A percentile compares a stretch with the other conserved stretches of the same genome.
Conservation (phyloP, 2,888 invertebrate genomes). For the Drosophila mimica region DNA sequence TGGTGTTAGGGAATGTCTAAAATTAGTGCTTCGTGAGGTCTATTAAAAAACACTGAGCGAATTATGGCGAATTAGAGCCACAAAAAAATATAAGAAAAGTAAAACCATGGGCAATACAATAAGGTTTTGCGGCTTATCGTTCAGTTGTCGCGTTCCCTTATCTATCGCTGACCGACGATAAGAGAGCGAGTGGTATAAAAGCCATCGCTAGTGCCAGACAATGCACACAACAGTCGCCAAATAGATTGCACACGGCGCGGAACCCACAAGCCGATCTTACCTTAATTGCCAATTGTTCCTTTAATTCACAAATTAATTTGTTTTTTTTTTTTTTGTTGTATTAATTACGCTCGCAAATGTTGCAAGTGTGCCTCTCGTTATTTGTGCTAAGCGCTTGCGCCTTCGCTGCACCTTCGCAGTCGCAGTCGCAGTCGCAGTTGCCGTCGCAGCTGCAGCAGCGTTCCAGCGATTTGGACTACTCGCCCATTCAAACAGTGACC, state of each 20-base stretch:
- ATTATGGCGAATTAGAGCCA: constrained; percentile 61
- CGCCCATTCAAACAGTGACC: constrained; percentile 73
- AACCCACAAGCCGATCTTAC: constrained; percentile 17
- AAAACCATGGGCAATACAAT: constrained; percentile 23
- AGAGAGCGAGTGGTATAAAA: constrained; percentile 63
- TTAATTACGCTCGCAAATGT: constrained; percentile 27
- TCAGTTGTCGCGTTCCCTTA: constrained; percentile 49
- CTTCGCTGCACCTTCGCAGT: constrained; percentile 37
- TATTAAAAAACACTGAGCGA: constrained; percentile 67
- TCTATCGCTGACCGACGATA: constrained; percentile 72
- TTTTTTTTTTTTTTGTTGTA: constrained; percentile 1
- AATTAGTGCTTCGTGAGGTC: constrained; percentile 31
- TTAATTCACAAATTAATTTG: neutral
- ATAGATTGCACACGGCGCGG: constrained; percentile 55
- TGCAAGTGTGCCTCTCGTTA: constrained; percentile 31
- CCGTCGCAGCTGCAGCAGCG: constrained; percentile 23
- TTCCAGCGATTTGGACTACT: constrained; percentile 68
- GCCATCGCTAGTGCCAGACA: constrained; percentile 35
- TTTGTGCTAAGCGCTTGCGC: constrained; percentile 33
- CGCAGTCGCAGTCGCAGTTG: neutral
- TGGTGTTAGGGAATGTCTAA: constrained; percentile 50
- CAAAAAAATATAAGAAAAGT: neutral
- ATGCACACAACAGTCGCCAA: constrained; percentile 64
- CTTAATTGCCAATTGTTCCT: neutral
- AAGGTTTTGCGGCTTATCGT: constrained; percentile 51